These are phyloP conservation scores for Aeoliscus strigatus DNA, from an alignment of 2,797 vertebrate species.

Conservation along the genomic window DNA sequence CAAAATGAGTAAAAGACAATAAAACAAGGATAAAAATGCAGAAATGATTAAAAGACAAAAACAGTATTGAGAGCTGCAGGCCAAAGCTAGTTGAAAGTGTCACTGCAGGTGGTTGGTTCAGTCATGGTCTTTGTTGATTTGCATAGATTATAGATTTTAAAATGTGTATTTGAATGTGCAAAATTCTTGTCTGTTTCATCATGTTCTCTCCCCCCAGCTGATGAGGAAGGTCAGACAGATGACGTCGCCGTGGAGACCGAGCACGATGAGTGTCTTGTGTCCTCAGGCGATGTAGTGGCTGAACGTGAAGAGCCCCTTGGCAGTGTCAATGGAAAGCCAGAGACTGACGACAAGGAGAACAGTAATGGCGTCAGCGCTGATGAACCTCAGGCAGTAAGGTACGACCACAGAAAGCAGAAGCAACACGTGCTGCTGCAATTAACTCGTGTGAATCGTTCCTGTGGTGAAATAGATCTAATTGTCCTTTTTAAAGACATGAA, in stretches of 20 bases:
- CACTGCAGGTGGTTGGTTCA: too few species aligned
- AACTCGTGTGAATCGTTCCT: too few species aligned
- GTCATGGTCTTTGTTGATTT: too few species aligned
- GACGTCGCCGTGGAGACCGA: slow-evolving; percentile 29
- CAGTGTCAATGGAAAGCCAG: slow-evolving; percentile 66
- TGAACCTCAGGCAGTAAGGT: slow-evolving; percentile 75
- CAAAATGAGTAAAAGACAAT: too few species aligned
- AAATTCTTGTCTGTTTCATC: background rate
- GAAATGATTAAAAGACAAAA: too few species aligned
- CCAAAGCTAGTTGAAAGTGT: too few species aligned
- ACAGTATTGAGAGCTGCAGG: too few species aligned
- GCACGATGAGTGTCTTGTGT: slow-evolving; percentile 27
- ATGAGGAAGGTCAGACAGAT: slow-evolving; percentile 17
- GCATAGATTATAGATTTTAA: too few species aligned
- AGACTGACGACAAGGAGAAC: slow-evolving; percentile 69
- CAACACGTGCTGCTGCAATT: too few species aligned
- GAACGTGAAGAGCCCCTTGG: slow-evolving; percentile 43
- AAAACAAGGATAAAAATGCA: too few species aligned
- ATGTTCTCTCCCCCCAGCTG: background rate
- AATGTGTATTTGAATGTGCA: slow-evolving; percentile 2
- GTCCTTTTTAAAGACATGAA: too few species aligned
- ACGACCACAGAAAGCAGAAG: slow-evolving; percentile 26
- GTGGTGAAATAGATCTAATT: too few species aligned
- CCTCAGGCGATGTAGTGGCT: slow-evolving; percentile 28
- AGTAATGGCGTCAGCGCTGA: slow-evolving; percentile 59